phyloP scores from a whole-genome alignment of 2,113 vertebrate species.

The Myotis yumanensis region DNA sequence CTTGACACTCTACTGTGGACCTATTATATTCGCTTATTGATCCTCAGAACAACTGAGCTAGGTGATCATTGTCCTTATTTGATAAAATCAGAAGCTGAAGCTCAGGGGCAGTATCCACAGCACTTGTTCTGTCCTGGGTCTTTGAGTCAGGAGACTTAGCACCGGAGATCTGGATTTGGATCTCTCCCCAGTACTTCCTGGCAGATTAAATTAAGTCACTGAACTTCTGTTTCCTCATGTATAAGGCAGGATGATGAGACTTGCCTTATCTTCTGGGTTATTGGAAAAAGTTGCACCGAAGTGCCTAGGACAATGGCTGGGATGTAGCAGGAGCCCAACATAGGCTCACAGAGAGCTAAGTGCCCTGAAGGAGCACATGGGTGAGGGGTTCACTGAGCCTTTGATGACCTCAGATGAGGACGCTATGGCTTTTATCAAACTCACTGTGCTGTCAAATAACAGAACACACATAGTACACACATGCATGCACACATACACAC shows the following conservation, averaged over 20 bases:
- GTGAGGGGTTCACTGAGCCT: neutral
- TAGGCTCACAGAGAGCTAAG: neutral
- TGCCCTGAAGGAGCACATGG: neutral
- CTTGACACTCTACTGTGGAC: neutral
- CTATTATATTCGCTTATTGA: neutral
- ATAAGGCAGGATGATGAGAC: neutral
- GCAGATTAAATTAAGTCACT: neutral
- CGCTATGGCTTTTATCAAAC: neutral
- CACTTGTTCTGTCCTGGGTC: neutral
- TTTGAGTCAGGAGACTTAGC: neutral
- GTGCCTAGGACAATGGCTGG: neutral
- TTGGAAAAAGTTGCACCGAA: neutral
- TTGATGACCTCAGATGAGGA: neutral
- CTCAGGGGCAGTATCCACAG: neutral
- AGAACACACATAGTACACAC: rapidly evolving
- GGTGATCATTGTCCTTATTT: neutral
- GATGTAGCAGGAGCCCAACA: neutral
- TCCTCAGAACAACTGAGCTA: neutral
- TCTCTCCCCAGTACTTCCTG: neutral
- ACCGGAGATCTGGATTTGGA: neutral
- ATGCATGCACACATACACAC: neutral
- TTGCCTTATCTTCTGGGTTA: neutral
- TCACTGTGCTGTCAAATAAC: neutral
- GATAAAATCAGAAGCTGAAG: neutral
- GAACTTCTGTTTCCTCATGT: neutral